Conservation (phyloP, 2,113 vertebrate genomes). For the Ceratotherium simum region DNA sequence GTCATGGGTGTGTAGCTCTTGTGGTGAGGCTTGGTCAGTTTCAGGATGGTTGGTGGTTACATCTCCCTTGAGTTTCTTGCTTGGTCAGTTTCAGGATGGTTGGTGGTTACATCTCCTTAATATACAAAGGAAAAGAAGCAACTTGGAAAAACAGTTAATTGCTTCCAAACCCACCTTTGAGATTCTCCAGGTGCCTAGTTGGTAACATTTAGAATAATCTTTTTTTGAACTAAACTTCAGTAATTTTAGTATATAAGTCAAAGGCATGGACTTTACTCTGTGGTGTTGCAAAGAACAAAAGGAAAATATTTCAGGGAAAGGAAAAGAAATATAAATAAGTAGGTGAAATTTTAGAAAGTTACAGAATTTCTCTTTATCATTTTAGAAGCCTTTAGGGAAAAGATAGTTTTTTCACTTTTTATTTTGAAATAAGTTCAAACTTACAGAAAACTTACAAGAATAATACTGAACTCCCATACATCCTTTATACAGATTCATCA, state of each 20-base stretch:
- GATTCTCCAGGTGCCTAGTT: too few relatives aligned
- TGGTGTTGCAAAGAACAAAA: background rate
- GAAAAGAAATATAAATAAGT: background rate
- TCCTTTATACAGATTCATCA: background rate
- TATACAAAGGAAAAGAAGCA: too few relatives aligned
- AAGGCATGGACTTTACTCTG: background rate
- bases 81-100: too few relatives aligned
- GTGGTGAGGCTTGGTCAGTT: too few relatives aligned
- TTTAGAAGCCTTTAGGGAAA: background rate
- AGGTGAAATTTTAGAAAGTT: background rate
- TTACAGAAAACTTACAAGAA: background rate
- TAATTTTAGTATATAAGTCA: background rate
- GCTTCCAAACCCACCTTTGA: too few relatives aligned
- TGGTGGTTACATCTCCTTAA: too few relatives aligned
- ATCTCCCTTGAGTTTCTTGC: too few relatives aligned
- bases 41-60: too few relatives aligned
- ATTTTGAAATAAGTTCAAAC: slow-evolving; percentile 40
- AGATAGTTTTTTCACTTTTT: background rate
- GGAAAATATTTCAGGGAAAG: slow-evolving; percentile 24
- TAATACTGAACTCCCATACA: background rate
- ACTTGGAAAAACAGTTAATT: too few relatives aligned
- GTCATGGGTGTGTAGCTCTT: too few relatives aligned
- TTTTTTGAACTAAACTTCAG: slow-evolving; percentile 6
- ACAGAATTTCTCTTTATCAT: background rate
- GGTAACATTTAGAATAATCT: background rate